Conservation (phyloP, 1,140 invertebrate genomes). For the Neotoxoptera formosana region DNA sequence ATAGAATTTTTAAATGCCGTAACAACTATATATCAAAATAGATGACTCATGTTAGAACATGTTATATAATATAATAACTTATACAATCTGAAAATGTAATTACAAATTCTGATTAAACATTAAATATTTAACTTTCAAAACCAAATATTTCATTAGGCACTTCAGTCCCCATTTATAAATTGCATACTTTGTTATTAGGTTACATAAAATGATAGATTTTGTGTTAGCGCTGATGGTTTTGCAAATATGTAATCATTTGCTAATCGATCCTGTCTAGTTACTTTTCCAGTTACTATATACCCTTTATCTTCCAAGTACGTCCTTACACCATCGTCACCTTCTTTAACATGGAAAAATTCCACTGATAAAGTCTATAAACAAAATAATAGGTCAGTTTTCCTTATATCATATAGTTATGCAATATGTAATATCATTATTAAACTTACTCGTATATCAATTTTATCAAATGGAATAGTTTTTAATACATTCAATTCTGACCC, state of each 20-base stretch:
- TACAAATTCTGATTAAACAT: neutral
- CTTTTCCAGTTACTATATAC: slow-evolving; percentile 56
- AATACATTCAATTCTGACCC: slow-evolving; percentile 68
- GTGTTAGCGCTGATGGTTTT: slow-evolving; percentile 40
- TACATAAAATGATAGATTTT: slow-evolving; percentile 46
- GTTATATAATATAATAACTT: neutral
- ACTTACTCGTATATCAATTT: slow-evolving; percentile 65
- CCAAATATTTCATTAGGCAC: neutral
- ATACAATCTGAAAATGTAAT: neutral
- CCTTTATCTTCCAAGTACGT: slow-evolving; percentile 57
- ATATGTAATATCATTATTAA: neutral
- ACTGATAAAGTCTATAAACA: slow-evolving; percentile 58
- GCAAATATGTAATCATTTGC: slow-evolving; percentile 59
- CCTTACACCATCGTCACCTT: slow-evolving; percentile 55
- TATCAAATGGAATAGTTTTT: slow-evolving; percentile 67
- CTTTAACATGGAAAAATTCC: slow-evolving; percentile 58
- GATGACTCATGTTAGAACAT: neutral
- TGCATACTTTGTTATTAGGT: neutral
- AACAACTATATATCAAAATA: neutral
- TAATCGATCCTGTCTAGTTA: slow-evolving; percentile 51
- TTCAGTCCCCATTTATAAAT: neutral
- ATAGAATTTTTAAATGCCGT: neutral
- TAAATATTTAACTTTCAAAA: neutral
- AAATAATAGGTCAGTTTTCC: neutral
- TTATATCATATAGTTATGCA: neutral